Evolutionary conservation across 2,113 vertebrate genomes (phyloP), one percentile per base, ranked within the genome.

Genomic region (Bos javanicus): DNA sequence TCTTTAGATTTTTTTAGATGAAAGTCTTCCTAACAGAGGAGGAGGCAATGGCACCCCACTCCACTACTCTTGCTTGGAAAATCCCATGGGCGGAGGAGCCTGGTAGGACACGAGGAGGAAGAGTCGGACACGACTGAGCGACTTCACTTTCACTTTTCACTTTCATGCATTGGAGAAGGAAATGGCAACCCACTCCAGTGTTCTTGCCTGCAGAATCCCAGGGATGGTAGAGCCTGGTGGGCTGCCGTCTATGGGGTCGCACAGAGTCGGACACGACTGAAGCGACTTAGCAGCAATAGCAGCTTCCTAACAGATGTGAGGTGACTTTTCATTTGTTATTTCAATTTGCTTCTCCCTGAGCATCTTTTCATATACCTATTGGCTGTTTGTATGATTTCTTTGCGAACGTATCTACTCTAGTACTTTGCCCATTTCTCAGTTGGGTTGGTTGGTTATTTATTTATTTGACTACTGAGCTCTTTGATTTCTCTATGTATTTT

Each of bases 221-320:
- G 64, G 16, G 64, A 36, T 0, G 8, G 33, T 0, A 4, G 16
- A 67, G 64, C 33, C 33, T 67, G 16, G 17, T 36, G 33, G 64
- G 33, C 64, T 67, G 64, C 17, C 33, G 0, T 21, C 64, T 36
- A 10, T 36, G 64, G 64, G 33, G 17, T 21, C 1, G 0, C 2
- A 67, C 33, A 67, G 33, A 67, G 64, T 67, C 17, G 1, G 17
- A 67, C 33, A 36, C 0, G 2, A 36, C 64, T 67, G 33, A 67
- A 67, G 64, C 1, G 1, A 36, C n/a, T 21, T 67, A 67, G 2
- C 17, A 67, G n/a, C n/a, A 67, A 33, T 16, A 21, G 64, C n/a
- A 36, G 17, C 46, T 19, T 80, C 43, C 56, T 26, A 48, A 62
- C 43, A 60, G 56, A 48, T 36, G 30, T 17, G 56, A 48, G 56